phyloP scores from a whole-genome alignment of 1,140 invertebrate species.

The Pteromalus puparum region DNA sequence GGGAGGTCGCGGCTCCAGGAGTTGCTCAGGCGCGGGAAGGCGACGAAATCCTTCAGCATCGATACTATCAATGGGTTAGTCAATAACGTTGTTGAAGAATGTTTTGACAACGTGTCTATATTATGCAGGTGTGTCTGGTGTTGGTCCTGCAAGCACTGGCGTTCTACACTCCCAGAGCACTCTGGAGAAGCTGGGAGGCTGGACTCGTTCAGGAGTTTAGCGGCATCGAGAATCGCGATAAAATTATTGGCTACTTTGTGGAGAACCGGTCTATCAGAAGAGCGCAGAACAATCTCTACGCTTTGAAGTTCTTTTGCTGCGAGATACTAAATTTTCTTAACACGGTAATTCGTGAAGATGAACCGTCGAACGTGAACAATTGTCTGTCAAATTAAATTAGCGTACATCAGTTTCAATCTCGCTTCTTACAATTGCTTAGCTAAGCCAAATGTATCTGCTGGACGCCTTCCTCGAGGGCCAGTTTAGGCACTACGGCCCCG shows the following conservation, averaged over 20 bases:
- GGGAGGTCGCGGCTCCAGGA: constrained; percentile 61
- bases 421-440: constrained; percentile 5
- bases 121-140: constrained; percentile 75
- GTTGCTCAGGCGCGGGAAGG: constrained; percentile 64
- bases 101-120: neutral
- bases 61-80: constrained; percentile 81
- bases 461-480: constrained; percentile 79
- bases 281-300: constrained; percentile 76
- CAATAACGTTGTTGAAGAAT: neutral
- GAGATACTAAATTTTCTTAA: constrained; percentile 62
- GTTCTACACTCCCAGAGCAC: constrained; percentile 75
- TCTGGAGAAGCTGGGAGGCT: constrained; percentile 74
- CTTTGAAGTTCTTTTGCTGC: constrained; percentile 75
- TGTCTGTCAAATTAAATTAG: too few relatives aligned
- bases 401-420: neutral
- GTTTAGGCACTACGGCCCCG: constrained; percentile 83
- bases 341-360: neutral
- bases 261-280: neutral
- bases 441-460: constrained; percentile 76
- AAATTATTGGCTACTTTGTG: constrained; percentile 7
- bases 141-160: constrained; percentile 78
- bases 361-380: too few relatives aligned
- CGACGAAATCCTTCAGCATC: constrained; percentile 75
- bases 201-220: constrained; percentile 51
- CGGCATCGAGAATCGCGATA: neutral